Percentiles rank a stretch among this genome's conserved stretches.
phyloP scores from a whole-genome alignment of 2,888 invertebrate genomes.

The Andrena flavipes region DNA sequence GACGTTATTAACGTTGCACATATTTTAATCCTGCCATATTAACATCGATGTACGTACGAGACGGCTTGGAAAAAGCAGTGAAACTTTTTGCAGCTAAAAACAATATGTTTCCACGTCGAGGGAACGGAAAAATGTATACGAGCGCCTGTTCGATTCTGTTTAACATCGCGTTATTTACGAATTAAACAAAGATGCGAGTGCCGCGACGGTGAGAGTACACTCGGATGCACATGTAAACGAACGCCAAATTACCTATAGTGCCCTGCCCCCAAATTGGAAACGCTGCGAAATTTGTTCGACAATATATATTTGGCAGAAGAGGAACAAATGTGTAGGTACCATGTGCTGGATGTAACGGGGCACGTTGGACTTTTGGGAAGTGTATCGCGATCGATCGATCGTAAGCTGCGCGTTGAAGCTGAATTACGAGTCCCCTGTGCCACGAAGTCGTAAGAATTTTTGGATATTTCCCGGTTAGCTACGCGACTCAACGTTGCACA shows the following conservation, averaged over 20 bases:
- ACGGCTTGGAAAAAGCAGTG: slow-evolving; percentile 18
- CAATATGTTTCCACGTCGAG: slow-evolving; percentile 29
- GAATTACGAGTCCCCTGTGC: slow-evolving; percentile 44
- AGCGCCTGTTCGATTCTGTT: slow-evolving; percentile 14
- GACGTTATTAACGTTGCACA: slow-evolving; percentile 17
- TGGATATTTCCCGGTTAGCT: slow-evolving; percentile 20
- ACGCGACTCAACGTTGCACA: slow-evolving; percentile 23
- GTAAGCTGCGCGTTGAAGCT: slow-evolving; percentile 35
- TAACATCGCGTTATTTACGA: slow-evolving; percentile 47
- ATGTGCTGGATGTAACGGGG: background rate
- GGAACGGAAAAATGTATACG: slow-evolving; percentile 23
- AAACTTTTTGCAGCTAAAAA: slow-evolving; percentile 15
- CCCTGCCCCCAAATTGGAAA: slow-evolving; percentile 12
- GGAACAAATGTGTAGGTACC: background rate
- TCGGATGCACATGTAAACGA: background rate
- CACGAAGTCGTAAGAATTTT: slow-evolving; percentile 46
- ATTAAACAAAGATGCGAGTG: slow-evolving; percentile 43
- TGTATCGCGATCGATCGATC: slow-evolving; percentile 31
- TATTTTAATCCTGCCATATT: background rate
- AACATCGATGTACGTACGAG: background rate
- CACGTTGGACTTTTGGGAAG: background rate
- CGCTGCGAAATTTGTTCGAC: slow-evolving; percentile 33
- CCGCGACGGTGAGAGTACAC: slow-evolving; percentile 13
- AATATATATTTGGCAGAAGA: slow-evolving; percentile 1
- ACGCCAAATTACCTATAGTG: slow-evolving; percentile 29